Evolutionary conservation across 2,888 invertebrate genomes (phyloP).

Genomic region (Nomada ferruginata): DNA sequence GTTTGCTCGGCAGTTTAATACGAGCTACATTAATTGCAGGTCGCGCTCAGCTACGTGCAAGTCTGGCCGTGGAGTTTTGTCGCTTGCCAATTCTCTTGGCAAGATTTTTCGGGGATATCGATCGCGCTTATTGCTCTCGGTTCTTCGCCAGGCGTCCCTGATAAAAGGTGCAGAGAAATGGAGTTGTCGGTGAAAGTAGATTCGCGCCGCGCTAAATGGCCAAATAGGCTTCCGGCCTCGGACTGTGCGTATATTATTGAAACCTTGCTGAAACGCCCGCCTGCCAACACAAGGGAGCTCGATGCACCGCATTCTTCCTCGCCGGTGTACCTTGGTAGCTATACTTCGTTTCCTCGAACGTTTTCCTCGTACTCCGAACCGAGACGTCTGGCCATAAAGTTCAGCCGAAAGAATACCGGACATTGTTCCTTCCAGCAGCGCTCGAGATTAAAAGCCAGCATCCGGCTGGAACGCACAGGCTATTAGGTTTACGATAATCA

Average conservation of each 20-base stretch:
- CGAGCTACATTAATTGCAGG: neutral
- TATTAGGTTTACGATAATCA: constrained; percentile 24
- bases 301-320: neutral
- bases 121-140: constrained; percentile 8
- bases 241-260: neutral
- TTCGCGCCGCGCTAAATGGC: neutral
- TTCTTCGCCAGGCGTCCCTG: neutral
- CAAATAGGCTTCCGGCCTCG: neutral
- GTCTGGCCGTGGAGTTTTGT: neutral
- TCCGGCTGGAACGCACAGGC: neutral
- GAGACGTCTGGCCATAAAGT: constrained; percentile 23
- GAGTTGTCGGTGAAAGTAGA: neutral
- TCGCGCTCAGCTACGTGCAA: neutral
- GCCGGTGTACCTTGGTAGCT: neutral
- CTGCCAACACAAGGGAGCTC: neutral
- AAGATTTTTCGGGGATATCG: neutral
- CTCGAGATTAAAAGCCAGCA: constrained; percentile 26
- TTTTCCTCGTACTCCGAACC: neutral
- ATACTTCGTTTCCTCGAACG: neutral
- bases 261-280: neutral
- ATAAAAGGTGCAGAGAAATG: neutral
- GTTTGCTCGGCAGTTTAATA: neutral
- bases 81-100: constrained; percentile 17
- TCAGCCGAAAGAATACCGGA: neutral
- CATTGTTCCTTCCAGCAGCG: constrained; percentile 9